These are phyloP conservation scores for Microcebus murinus DNA, from an alignment of 2,113 vertebrate genomes.

Conservation along the genomic window DNA sequence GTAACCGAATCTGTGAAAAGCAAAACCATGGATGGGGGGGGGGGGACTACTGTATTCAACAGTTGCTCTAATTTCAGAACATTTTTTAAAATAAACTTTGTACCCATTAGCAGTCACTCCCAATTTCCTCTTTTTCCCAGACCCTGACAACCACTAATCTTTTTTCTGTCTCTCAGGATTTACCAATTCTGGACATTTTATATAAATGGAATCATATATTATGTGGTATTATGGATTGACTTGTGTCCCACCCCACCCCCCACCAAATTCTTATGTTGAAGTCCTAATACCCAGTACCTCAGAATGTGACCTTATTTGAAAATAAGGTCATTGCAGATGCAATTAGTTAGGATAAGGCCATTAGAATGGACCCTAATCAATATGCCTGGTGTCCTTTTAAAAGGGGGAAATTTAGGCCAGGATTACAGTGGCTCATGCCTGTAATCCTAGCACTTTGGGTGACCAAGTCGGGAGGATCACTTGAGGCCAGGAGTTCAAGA, in stretches of 20 bases:
- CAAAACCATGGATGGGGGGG: not conserved
- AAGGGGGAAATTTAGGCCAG: not conserved
- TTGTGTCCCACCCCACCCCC: not conserved
- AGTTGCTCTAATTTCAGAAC: constrained; percentile 49
- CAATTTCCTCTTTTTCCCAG: constrained; percentile 16
- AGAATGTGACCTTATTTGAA: not conserved
- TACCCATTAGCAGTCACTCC: constrained; percentile 32
- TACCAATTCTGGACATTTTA: constrained; percentile 49
- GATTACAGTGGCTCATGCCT: too few relatives aligned
- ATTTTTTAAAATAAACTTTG: constrained; percentile 53
- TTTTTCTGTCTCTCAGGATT: constrained; percentile 49
- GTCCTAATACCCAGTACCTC: not conserved
- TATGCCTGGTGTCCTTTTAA: not conserved
- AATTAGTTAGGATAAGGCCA: not conserved
- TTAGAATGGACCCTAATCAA: not conserved
- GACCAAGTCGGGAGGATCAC: too few relatives aligned
- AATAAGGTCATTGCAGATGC: not conserved
- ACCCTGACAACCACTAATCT: constrained; percentile 40
- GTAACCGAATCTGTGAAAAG: not conserved
- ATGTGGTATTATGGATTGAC: not conserved
- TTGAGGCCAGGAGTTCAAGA: too few relatives aligned
- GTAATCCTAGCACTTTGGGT: too few relatives aligned
- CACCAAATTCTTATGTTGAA: not conserved
- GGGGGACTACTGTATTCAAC: not conserved
- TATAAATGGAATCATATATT: not conserved